phyloP scores from a whole-genome alignment of 2,113 vertebrate species.

The Aegotheles bennettii region DNA sequence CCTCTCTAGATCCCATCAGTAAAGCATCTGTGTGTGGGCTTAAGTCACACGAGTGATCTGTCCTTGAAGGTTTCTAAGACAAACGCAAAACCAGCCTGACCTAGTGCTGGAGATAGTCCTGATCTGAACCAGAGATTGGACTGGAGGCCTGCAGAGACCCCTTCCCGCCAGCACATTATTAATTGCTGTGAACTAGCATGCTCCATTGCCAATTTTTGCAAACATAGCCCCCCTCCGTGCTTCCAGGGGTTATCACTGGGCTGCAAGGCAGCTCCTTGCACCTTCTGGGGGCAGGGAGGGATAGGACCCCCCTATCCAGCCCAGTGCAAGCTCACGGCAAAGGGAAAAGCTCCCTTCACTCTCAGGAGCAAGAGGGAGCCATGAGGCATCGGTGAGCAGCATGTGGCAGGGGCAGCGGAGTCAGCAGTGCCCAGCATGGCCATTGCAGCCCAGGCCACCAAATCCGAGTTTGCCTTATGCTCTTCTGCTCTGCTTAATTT shows the following conservation, averaged over 20 bases:
- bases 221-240: not conserved
- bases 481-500: not conserved
- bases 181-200: not conserved
- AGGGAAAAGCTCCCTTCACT: not conserved
- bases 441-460: fast-evolving
- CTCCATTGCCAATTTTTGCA: not conserved
- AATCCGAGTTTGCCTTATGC: not conserved
- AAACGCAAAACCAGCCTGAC: not conserved
- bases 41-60: not conserved
- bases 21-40: not conserved
- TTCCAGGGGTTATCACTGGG: not conserved
- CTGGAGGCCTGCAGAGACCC: not conserved
- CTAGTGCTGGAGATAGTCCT: not conserved
- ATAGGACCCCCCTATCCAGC: not conserved
- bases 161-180: not conserved
- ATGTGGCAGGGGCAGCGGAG: not conserved
- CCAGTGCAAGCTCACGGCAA: not conserved
- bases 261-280: not conserved
- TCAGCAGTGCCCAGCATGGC: not conserved
- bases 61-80: not conserved
- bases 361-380: not conserved
- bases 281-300: not conserved
- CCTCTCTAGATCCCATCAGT: not conserved
- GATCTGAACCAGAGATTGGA: not conserved
- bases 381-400: not conserved